Percentiles rank a stretch among this genome's conserved stretches.
These are phyloP conservation scores for Muscidifurax raptorellus DNA, from an alignment of 1,140 invertebrate genomes.

Conservation along the genomic window DNA sequence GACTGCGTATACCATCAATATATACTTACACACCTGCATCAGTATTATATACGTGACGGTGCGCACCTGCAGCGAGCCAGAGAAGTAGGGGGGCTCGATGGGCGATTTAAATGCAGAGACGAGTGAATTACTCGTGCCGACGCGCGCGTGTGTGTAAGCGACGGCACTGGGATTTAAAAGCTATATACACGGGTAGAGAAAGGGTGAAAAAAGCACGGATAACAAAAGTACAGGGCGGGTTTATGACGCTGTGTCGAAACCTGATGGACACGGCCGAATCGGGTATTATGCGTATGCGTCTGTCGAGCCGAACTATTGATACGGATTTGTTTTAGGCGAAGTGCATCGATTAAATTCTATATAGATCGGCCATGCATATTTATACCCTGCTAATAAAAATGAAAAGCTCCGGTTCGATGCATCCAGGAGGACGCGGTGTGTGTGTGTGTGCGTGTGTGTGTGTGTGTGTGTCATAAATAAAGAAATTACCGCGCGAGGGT, in stretches of 20 bases:
- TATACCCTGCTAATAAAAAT: not conserved
- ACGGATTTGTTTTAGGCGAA: not conserved
- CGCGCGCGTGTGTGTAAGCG: not conserved
- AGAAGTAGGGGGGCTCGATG: not conserved
- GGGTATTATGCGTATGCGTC: not conserved
- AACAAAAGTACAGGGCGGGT: not conserved
- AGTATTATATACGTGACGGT: too few relatives aligned
- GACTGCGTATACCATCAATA: not conserved
- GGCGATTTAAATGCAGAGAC: conserved; percentile 30
- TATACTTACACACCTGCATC: not conserved
- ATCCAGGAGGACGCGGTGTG: too few relatives aligned
- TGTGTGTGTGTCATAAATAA: not conserved
- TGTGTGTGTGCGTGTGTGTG: not conserved
- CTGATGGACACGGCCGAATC: not conserved
- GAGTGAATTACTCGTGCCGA: conserved; percentile 23
- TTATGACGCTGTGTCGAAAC: not conserved
- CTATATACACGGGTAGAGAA: not conserved
- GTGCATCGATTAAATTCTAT: not conserved
- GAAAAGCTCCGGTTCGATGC: not conserved
- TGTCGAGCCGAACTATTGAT: not conserved
- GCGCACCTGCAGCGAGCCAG: not conserved
- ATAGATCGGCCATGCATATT: not conserved
- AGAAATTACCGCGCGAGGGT: not conserved
- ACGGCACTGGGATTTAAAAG: not conserved
- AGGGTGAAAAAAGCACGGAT: not conserved